Evolutionary conservation across 2,797 vertebrate genomes (phyloP), one percentile per base, ranked within the genome.

Genomic region (Enteromius radiatus): DNA sequence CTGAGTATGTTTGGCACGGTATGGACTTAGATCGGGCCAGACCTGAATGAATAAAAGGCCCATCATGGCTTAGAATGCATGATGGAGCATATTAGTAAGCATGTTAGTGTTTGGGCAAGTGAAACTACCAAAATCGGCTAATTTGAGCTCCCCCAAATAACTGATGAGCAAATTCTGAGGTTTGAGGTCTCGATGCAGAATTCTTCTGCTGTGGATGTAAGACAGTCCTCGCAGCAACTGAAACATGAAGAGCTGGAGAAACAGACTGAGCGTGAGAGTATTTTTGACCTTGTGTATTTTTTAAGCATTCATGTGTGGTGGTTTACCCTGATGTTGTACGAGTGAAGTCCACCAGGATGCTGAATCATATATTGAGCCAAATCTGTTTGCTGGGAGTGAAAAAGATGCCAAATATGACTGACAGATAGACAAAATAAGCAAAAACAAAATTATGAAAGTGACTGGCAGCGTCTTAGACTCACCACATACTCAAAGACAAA

Each of bases 161-260:
- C 95, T 97, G 93, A 99, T 95, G 90, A 98, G 97, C 88, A 98
- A 93, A 91, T 98, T 98, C 90, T 97, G 97, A 43, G 97, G 97
- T 91, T 99, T 99, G 90, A 99, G 94, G 92, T 97, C 97, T 56
- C 93, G 84, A 89, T 98, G 97, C 86, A 99, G 95, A 89, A 99
- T 96, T 83, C 93, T 94, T 65, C 94, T 94, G 14, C 94, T 90
- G 91, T 98, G 97, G 93, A 98, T 96, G 87, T 94, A 97, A 19
- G 93, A 92, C 89, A 99, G 95, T 80, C 96, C 96, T 0, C 92
- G 88, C 82, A 98, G 89, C 90, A 98, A 92, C 91, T 99, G 97
- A 91, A 98, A 98, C 95, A 96, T 95, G 88, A 98, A 97, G 84
- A 97, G 90, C 96, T 97, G 33, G 47, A 73, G 56, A 19, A 33